Percentiles rank a stretch among this genome's conserved stretches.
Conservation (phyloP, 2,113 vertebrate genomes). For the Nothocercus nigrocapillus region DNA sequence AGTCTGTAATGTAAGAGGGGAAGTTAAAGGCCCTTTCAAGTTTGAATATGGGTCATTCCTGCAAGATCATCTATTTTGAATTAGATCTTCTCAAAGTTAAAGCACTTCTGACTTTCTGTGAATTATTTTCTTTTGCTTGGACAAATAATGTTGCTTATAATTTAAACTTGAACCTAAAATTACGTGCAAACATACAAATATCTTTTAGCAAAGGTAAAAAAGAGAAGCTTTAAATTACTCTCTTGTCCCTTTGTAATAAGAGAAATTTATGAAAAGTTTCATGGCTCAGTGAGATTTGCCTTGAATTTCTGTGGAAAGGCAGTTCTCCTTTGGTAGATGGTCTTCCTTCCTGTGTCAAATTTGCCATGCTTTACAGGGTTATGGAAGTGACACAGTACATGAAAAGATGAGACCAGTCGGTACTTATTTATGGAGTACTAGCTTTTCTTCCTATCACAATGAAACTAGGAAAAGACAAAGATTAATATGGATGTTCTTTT, state of each 20-base stretch:
- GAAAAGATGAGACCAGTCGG: neutral
- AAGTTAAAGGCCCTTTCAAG: neutral
- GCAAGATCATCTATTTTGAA: neutral
- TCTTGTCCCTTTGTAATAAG: neutral
- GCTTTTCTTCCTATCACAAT: neutral
- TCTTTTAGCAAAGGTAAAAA: neutral
- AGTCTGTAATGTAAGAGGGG: neutral
- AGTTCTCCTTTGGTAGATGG: neutral
- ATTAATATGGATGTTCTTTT: neutral
- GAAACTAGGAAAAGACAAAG: neutral
- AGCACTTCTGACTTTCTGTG: neutral
- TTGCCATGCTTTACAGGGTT: neutral
- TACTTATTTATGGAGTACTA: neutral
- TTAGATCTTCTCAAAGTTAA: neutral
- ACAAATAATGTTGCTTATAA: neutral
- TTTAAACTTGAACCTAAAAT: neutral
- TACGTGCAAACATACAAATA: neutral
- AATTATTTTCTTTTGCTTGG: neutral
- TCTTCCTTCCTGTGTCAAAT: neutral
- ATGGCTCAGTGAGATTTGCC: neutral
- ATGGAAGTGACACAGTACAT: neutral
- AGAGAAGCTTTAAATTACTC: neutral
- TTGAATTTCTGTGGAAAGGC: neutral
- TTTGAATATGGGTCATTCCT: neutral
- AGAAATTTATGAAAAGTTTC: neutral